Base-by-base conservation (phyloP, 2,113 vertebrate species). In the Cyprinodon brontotheroides region DNA sequence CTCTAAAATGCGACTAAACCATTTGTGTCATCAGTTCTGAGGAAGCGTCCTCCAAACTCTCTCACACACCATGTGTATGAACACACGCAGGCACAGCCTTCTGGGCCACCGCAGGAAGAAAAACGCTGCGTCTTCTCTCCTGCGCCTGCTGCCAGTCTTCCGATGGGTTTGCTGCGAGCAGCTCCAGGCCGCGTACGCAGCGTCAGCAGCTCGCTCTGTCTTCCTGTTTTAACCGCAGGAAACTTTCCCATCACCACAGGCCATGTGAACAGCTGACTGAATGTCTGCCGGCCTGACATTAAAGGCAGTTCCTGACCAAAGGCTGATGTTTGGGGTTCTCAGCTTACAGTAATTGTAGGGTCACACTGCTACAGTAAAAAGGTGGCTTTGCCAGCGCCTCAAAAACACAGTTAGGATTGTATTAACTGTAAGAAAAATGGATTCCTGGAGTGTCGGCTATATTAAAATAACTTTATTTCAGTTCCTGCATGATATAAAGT, bases 191-290 rank as follows among this genome's bases (percentile, higher is more conserved):
- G 50, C 20, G 72, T 74, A 74, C 61, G 53, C 80, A 73, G 77
- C 61, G 75, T 76, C 77, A 41, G 73, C 68, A 43, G 65, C 67
- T 63, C 50, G 72, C 74, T 79, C 59, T 66, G 14, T 75, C 74
- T 89, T 89, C 77, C 85, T 89, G 81, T 80, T 83, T 79, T 53
- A 81, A 85, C 84, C 78, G 15, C 90, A 69, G 79, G 86, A 81
- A 89, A 82, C 10, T 77, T 92, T 78, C 84, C 77, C 64, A 8
- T 71, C 53, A 48, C 79, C 73, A 36, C 81, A 77, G 73, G 76
- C 75, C 80, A 61, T 70, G 37, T 65, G 71, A 75, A 14, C 50
- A 39, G 39, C 86, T 86, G 77, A 74, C 84, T 89, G 81, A 71
- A 68, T 68, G 86, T 84, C 87, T 78, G 89, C 78, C 72, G 80